phyloP scores from a whole-genome alignment of 2,888 invertebrate genomes.

The Epirrhoe tristata region DNA sequence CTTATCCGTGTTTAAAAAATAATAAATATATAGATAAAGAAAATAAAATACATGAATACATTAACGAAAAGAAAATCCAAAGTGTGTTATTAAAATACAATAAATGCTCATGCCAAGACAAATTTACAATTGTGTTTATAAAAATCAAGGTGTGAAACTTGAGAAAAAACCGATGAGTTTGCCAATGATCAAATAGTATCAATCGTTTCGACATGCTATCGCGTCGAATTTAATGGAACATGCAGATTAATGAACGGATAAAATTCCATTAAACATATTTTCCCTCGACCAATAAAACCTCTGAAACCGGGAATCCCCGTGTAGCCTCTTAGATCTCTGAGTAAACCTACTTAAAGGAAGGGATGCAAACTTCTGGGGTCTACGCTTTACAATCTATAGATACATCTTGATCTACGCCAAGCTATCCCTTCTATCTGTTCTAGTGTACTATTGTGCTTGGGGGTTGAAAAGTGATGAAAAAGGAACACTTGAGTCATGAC shows the following conservation, averaged over 20 bases:
- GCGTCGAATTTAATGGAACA: conserved; percentile 55
- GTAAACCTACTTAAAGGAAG: conserved; percentile 65
- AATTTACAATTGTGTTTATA: conserved; percentile 67
- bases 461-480: conserved; percentile 56
- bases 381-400: conserved; percentile 71
- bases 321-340: conserved; percentile 65
- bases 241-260: conserved; percentile 46
- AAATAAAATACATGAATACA: conserved; percentile 47
- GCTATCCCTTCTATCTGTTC: conserved; percentile 66
- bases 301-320: conserved; percentile 64
- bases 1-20: conserved; percentile 40
- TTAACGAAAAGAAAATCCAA: conserved; percentile 43
- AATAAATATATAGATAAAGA: conserved; percentile 48
- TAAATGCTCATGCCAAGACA: conserved; percentile 73
- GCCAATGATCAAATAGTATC: conserved; percentile 57
- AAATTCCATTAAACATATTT: conserved; percentile 35
- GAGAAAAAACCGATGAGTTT: conserved; percentile 55
- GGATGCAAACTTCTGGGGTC: conserved; percentile 66
- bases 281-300: conserved; percentile 44
- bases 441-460: conserved; percentile 65
- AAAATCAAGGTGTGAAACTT: conserved; percentile 51
- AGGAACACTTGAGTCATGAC: conserved; percentile 58
- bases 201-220: conserved; percentile 40
- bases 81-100: conserved; percentile 52
- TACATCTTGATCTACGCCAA: conserved; percentile 74